Percentiles rank a stretch among this genome's conserved stretches.
Conservation (phyloP, 2,113 vertebrate species). For the Cryptomyrus ogoouensis region DNA sequence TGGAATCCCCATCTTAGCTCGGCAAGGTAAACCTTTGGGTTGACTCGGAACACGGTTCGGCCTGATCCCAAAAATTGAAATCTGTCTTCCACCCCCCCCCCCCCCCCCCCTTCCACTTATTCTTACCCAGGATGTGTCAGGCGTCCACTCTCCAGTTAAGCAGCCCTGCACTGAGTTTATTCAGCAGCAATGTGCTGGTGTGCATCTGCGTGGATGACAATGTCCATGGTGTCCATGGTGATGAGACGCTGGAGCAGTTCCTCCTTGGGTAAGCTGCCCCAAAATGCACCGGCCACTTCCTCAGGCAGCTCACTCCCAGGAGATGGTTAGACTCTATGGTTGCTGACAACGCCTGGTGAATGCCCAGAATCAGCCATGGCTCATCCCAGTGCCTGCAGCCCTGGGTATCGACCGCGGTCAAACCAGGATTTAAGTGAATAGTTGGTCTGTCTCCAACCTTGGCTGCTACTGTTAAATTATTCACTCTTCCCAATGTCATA, state of each 20-base stretch:
- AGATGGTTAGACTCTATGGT: background rate
- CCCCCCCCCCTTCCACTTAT: background rate
- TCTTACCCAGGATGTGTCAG: background rate
- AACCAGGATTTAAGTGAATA: background rate
- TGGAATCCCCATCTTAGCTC: constrained; percentile 34
- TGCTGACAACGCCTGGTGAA: background rate
- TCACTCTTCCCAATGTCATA: background rate
- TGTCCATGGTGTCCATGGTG: background rate
- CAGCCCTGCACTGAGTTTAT: constrained; percentile 2
- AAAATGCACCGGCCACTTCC: background rate
- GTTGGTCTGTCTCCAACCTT: background rate
- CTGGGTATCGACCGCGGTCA: background rate
- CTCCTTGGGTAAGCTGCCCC: background rate
- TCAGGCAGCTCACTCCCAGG: background rate
- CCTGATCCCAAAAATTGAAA: constrained; percentile 4
- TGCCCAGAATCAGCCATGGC: background rate
- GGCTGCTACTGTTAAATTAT: background rate
- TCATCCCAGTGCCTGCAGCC: background rate
- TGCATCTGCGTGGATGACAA: background rate
- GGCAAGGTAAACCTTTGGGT: background rate
- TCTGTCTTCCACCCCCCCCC: background rate
- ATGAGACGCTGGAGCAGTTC: background rate
- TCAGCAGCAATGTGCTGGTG: constrained; percentile 41
- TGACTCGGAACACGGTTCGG: constrained; percentile 24
- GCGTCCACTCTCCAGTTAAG: constrained; percentile 1